These are phyloP conservation scores for Umimayanthus kanabou DNA, from an alignment of 92 coral and sea anemone genomes.

Conservation along the genomic window DNA sequence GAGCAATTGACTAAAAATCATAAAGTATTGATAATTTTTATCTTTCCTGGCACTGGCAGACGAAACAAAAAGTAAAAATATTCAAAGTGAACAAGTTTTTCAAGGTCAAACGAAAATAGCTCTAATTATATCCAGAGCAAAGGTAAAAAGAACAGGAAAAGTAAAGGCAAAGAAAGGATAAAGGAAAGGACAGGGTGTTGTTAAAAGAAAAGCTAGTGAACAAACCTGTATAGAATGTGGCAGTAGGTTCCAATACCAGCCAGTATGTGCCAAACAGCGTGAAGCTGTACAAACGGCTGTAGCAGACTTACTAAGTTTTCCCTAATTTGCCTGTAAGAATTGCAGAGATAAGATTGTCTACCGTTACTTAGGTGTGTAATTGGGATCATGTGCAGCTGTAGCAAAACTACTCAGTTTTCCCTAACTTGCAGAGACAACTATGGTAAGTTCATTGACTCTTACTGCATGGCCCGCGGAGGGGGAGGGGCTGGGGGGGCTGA, in stretches of 20 bases:
- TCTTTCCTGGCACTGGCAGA: no score
- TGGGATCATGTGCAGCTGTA: background rate
- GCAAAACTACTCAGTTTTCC: constrained; percentile 27
- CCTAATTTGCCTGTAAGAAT: constrained; percentile 59
- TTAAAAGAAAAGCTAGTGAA: background rate
- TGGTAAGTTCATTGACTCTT: no score
- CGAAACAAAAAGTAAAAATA: no score
- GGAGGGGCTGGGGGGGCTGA: no score
- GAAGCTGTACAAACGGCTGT: constrained; percentile 87
- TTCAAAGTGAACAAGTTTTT: background rate
- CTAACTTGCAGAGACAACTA: constrained; percentile 33
- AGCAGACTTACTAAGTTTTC: constrained; percentile 52
- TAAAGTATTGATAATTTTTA: no score
- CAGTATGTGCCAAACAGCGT: constrained; percentile 91
- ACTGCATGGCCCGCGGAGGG: no score
- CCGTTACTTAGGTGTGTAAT: background rate
- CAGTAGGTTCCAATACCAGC: constrained; percentile 93
- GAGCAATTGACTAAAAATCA: no score
- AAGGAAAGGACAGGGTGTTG: background rate
- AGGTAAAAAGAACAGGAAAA: background rate
- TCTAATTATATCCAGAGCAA: background rate
- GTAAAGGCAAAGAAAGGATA: background rate
- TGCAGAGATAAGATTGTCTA: background rate
- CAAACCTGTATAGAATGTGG: constrained; percentile 83
- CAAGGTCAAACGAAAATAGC: background rate